Evolutionary conservation across 2,888 invertebrate genomes (phyloP), one percentile per base, ranked within the genome.

Genomic region (Diogma glabrata): DNA sequence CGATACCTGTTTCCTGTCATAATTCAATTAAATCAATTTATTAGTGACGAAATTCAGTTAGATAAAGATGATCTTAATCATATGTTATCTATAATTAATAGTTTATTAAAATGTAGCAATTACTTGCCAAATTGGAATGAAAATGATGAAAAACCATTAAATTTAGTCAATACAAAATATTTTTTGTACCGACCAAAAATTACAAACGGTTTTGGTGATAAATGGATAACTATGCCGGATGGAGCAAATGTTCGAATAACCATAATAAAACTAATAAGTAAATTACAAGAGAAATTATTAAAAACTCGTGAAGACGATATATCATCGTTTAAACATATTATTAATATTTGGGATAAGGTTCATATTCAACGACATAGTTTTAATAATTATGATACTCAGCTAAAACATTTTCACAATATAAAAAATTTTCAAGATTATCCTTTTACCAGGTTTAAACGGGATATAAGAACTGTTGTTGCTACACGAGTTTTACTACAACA

Each of bases 221-320:
- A 65, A 3, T 65, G 78, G 4, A 69, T 67, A 0, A 61, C 60
- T 17, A 73, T 84, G 71, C 75, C 78, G 1, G 78, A 83, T 62
- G 87, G 86, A 0, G 70, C 75, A 52, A 88, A 89, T 63, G 75
- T 87, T 12, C 77, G 87, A 43, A 73, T 73, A 55, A 72, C 72
- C 3, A 66, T 89, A 2, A 77, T 77, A 0, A 69, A 75, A 20
- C 67, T 80, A 2, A 70, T 88, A 61, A 72, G 77, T 45, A 70
- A 72, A 3, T 71, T 87, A 9, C 83, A 84, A 66, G 74, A 71
- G 49, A 75, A 78, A 59, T 72, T 91, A 67, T 67, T 87, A 51
- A 66, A 70, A 7, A 74, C 76, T 50, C 77, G 79, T 54, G 84
- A 86, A 57, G 90, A 91, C 60, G 88, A 92, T 61, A 89, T 87